These are phyloP conservation scores for Laspeyria flexula DNA, from an alignment of 2,888 invertebrate genomes.

Conservation along the genomic window DNA sequence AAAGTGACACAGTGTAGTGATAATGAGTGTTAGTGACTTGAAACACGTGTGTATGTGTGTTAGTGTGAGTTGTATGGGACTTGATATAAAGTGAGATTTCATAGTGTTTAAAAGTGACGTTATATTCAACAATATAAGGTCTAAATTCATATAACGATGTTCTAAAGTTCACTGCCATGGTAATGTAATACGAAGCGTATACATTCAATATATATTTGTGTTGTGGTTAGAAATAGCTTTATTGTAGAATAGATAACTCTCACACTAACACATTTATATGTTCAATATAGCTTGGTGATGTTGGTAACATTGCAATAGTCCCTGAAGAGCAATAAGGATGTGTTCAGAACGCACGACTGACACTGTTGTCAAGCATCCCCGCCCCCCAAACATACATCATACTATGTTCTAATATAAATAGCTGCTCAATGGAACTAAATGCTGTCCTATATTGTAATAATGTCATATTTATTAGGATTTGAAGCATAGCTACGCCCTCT, in stretches of 20 bases:
- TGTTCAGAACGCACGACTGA: too few species aligned
- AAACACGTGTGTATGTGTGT: not conserved
- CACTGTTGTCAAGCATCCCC: too few species aligned
- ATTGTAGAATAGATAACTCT: not conserved
- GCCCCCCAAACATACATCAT: too few species aligned
- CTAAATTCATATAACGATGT: not conserved
- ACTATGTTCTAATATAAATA: conserved; percentile 26
- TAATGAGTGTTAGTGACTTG: not conserved
- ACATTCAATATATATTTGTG: not conserved
- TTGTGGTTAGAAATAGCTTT: not conserved
- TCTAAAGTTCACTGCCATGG: conserved; percentile 3
- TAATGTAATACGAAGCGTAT: not conserved
- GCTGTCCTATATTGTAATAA: too few species aligned
- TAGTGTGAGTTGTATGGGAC: not conserved
- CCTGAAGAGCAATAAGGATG: too few species aligned
- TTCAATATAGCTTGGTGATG: too few species aligned
- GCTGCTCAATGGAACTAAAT: too few species aligned
- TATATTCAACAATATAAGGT: not conserved
- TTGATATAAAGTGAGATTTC: too few species aligned
- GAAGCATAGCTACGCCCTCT: too few species aligned
- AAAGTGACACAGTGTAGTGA: conserved; percentile 33
- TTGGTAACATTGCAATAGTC: too few species aligned
- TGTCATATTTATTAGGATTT: too few species aligned
- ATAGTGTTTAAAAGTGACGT: too few species aligned
- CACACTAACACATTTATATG: conserved; percentile 8